Percentiles rank a stretch among this genome's conserved stretches.
phyloP scores from a whole-genome alignment of 2,113 vertebrate genomes.

The Carettochelys insculpta region DNA sequence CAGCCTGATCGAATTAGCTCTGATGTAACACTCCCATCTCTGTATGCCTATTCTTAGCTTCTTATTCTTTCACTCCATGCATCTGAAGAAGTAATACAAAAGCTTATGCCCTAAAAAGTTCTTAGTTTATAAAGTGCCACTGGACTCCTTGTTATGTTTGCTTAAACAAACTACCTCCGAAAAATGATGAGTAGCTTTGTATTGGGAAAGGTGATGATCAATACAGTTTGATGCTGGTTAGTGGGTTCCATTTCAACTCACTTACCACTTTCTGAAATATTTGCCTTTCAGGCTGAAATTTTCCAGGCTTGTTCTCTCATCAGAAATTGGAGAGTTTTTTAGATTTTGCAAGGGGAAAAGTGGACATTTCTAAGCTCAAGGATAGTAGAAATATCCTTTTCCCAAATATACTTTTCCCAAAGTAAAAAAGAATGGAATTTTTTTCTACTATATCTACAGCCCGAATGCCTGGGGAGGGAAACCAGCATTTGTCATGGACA shows the following conservation, averaged over 20 bases:
- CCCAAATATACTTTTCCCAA: slow-evolving; percentile 57
- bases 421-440: no score
- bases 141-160: no score
- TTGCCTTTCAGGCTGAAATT: background rate
- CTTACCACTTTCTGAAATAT: background rate
- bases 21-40: no score
- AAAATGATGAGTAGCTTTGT: background rate
- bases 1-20: no score
- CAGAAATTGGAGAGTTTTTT: background rate
- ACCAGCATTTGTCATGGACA: slow-evolving; percentile 28
- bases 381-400: slow-evolving; percentile 8
- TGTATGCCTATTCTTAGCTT: no score
- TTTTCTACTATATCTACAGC: slow-evolving; percentile 28
- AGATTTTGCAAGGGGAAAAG: slow-evolving; percentile 11
- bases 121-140: no score
- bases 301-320: background rate
- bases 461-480: slow-evolving; percentile 39
- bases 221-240: background rate
- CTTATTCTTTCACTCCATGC: no score
- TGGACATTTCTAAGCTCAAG: slow-evolving; percentile 26
- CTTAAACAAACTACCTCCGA: no score
- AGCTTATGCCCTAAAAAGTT: no score
- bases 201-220: background rate
- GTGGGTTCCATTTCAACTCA: background rate
- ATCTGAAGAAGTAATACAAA: no score